Percentiles rank a stretch among this genome's conserved stretches.
These are phyloP conservation scores for Brachyptera putata DNA, from an alignment of 2,888 invertebrate genomes.

Conservation along the genomic window DNA sequence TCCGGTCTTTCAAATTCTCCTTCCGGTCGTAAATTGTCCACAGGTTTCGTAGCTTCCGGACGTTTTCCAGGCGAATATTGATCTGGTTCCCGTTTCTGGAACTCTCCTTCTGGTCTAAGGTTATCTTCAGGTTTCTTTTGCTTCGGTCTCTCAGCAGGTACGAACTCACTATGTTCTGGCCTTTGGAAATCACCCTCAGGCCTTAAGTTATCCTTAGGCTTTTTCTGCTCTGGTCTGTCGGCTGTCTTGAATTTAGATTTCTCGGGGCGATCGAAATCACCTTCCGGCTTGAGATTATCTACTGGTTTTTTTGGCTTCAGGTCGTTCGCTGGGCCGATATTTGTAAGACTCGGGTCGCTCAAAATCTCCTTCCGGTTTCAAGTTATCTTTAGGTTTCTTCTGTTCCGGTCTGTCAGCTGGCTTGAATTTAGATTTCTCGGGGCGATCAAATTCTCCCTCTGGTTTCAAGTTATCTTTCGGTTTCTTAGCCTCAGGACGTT, in stretches of 20 bases:
- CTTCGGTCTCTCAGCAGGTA: conserved; percentile 46
- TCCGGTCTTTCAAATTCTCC: conserved; percentile 48
- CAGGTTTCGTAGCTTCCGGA: conserved; percentile 35
- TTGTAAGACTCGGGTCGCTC: conserved; percentile 54
- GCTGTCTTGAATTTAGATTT: conserved; percentile 52
- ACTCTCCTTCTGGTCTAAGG: conserved; percentile 28
- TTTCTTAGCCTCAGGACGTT: conserved; percentile 43
- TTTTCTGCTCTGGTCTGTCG: conserved; percentile 37
- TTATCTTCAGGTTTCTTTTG: conserved; percentile 51
- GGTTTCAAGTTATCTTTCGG: conserved; percentile 40
- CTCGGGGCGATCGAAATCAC: conserved; percentile 44
- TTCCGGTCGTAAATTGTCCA: conserved; percentile 52
- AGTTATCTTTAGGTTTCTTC: conserved; percentile 53
- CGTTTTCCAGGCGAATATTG: conserved; percentile 31
- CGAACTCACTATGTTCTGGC: conserved; percentile 48
- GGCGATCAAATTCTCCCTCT: conserved; percentile 56
- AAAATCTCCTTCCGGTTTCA: conserved; percentile 53
- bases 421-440: conserved; percentile 36
- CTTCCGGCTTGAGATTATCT: conserved; percentile 49
- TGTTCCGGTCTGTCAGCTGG: conserved; percentile 37
- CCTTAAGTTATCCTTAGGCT: conserved; percentile 47
- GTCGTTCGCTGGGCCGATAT: conserved; percentile 53
- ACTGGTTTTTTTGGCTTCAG: conserved; percentile 57
- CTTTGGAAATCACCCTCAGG: conserved; percentile 53
- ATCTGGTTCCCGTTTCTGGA: conserved; percentile 27